These are phyloP conservation scores for Drosophila bocki DNA, from an alignment of 1,140 invertebrate genomes.

Conservation along the genomic window DNA sequence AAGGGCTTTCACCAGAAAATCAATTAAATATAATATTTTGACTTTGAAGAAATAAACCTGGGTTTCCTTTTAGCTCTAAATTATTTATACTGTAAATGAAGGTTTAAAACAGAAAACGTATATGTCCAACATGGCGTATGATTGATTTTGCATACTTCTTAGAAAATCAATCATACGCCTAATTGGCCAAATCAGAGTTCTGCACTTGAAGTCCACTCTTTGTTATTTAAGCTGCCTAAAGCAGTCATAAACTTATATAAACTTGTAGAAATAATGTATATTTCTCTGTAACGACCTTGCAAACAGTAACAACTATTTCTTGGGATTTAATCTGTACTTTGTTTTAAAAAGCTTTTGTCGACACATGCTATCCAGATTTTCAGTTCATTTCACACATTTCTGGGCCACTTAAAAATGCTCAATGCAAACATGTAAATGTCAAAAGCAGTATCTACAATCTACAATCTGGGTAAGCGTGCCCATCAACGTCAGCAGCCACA, in stretches of 20 bases:
- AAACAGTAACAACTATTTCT: neutral
- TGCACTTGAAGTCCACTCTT: neutral
- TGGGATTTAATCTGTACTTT: neutral
- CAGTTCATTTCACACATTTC: slow-evolving; percentile 3
- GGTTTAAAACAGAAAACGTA: neutral
- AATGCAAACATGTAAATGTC: slow-evolving; percentile 46
- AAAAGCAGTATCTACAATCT: slow-evolving; percentile 15
- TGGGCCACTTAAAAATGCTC: slow-evolving; percentile 14
- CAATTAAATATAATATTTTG: neutral
- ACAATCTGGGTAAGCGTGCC: slow-evolving; percentile 17
- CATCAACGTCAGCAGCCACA: slow-evolving; percentile 41
- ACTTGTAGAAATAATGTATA: neutral
- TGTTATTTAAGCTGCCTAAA: neutral
- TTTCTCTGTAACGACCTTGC: neutral
- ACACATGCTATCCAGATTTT: neutral
- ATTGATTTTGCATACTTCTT: neutral
- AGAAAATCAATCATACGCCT: slow-evolving; percentile 11
- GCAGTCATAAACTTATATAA: neutral
- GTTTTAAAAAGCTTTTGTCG: neutral
- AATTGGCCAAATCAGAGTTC: no score
- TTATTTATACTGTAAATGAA: neutral
- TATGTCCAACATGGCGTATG: neutral
- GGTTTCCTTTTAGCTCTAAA: neutral
- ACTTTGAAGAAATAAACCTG: neutral
- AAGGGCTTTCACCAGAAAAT: neutral